Evolutionary conservation across 2,888 invertebrate genomes (phyloP), one percentile per base, ranked within the genome.

Genomic region (Apeira syringaria): DNA sequence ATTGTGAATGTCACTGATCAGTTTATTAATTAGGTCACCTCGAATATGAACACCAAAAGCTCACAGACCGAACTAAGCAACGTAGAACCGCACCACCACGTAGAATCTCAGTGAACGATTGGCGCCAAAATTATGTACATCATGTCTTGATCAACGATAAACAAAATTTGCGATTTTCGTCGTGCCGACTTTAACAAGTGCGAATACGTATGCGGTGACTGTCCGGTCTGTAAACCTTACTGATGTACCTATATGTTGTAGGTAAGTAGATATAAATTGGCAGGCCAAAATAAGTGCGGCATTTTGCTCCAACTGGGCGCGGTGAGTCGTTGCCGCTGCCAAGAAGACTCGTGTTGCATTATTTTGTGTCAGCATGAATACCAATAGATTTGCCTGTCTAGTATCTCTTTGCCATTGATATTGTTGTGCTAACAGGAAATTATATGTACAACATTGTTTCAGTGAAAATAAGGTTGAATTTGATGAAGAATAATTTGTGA

Each of bases 231-330:
- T 57, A 64, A 56, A 15, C 15, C 20, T 7, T 60, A 43, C 56
- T 42, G 38, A 49, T 39, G 35, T 47, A 66, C 56, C 64, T 68
- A 57, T 70, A 66, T 29, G 45, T 53, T 74, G 65, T 63, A 74
- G 71, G 76, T 83, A 78, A n/a, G n/a, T n/a, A n/a, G n/a, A n/a
- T 82, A 79, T 79, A 75, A 86, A 85, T 88, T 89, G 88, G 88
- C 86, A 82, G 69, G 80, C 89, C 87, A 84, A 89, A 90, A 90
- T 90, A 87, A 90, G 89, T 86, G 61, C 86, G 86, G 73, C 88
- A 90, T 90, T 90, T 88, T 70, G 89, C 87, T 89, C 75, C 67
- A 84, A 80, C 89, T 86, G 87, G 89, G 88, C 77, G 69, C 80
- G 69, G 68, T 58, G 48, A 53, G 60, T 54, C 56, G 64, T 56